These are phyloP conservation scores for Tauraco erythrolophus DNA, from an alignment of 2,113 vertebrate species.

Conservation along the genomic window DNA sequence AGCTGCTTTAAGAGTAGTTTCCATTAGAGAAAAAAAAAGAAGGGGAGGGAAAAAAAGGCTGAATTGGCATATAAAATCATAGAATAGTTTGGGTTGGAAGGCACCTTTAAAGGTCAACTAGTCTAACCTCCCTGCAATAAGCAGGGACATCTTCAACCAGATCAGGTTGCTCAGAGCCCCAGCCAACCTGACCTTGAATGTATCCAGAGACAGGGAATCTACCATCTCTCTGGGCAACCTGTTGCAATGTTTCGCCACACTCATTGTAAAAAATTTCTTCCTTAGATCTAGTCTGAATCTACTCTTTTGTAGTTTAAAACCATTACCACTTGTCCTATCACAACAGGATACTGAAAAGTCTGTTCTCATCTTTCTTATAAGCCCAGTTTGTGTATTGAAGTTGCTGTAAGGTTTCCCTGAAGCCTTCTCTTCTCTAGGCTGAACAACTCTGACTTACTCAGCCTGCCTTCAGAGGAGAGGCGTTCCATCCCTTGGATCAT, in stretches of 20 bases:
- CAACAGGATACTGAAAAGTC: neutral
- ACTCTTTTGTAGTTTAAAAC: neutral
- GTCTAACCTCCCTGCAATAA: neutral
- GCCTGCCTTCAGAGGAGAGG: too few species aligned
- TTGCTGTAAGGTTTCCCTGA: too few species aligned
- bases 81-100: neutral
- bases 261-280: neutral
- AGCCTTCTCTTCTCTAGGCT: too few species aligned
- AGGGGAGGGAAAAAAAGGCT: fast-evolving
- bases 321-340: neutral
- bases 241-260: neutral
- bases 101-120: neutral
- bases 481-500: too few species aligned
- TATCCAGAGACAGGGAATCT: neutral
- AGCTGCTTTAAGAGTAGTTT: neutral
- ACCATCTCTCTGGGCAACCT: neutral
- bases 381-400: too few species aligned
- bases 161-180: neutral
- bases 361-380: neutral
- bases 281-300: neutral
- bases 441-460: too few species aligned
- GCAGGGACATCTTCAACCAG: neutral
- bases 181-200: neutral
- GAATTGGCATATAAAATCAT: neutral
- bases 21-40: neutral